Conservation (phyloP, 1,140 invertebrate species). For the Drosophila leontia region DNA sequence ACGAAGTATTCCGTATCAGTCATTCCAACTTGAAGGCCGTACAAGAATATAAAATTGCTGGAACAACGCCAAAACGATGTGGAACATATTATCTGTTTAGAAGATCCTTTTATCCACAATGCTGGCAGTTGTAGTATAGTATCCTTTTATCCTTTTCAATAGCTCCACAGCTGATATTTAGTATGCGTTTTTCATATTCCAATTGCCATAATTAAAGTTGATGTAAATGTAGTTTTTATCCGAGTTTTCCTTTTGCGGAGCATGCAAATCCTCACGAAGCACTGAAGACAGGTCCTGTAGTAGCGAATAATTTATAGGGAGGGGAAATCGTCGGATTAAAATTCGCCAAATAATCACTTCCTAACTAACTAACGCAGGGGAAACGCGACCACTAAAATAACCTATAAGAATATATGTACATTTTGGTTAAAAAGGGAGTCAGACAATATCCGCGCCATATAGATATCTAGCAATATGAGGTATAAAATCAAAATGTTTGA, state of each 20-base stretch:
- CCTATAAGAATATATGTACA: constrained; percentile 40
- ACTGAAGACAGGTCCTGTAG: constrained; percentile 6
- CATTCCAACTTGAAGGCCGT: background rate
- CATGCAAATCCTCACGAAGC: background rate
- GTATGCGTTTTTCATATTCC: background rate
- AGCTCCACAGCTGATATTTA: background rate
- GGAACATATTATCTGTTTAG: background rate
- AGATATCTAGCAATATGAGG: constrained; percentile 1
- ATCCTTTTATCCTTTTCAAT: background rate
- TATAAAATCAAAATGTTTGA: constrained; percentile 4
- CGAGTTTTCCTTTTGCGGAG: background rate
- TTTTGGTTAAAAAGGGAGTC: background rate
- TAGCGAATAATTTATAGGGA: constrained; percentile 2
- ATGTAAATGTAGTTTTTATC: background rate
- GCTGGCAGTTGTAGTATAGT: no score
- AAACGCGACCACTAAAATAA: constrained; percentile 21
- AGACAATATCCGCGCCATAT: constrained; percentile 3
- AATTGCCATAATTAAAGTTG: background rate
- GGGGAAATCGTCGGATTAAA: background rate
- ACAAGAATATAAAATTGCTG: background rate
- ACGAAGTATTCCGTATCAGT: background rate
- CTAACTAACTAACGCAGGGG: constrained; percentile 15
- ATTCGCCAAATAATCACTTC: constrained; percentile 2
- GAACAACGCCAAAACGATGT: background rate
- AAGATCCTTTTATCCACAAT: background rate